Evolutionary conservation across 1,140 invertebrate genomes (phyloP), one percentile per base, ranked within the genome.

Genomic region (Drosophila pruinosa): DNA sequence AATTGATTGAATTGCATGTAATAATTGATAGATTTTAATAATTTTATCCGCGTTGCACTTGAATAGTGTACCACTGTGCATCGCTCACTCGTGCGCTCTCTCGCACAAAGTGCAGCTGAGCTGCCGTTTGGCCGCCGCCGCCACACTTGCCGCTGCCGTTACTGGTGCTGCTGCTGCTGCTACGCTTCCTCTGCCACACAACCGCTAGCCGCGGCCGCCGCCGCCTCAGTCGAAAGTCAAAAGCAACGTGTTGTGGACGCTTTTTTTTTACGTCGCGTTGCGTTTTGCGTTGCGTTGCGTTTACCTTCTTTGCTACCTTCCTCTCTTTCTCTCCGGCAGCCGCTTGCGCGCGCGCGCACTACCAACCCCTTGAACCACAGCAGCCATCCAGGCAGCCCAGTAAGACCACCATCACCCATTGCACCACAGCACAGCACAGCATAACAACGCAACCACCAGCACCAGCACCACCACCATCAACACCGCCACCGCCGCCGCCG

Each of bases 181-280:
- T 69, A 74, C 65, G 71, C 71, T 72, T 72, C 64, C 71, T 74
- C 71, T 74, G 71, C 71, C 71, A 74, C 71, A 74, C 68, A 76
- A 88, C 74, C 65, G 73, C 63, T 65, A 77, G 71, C 75, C 80
- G 78, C 78, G 57, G 74, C 81, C 77, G 77, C 77, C 64, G 77
- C 80, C 72, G 81, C 81, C 82, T 80, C 82, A 86, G 82, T 86
- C 82, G 82, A 88, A 88, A 88, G 82, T 82, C 82, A 88, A 88
- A 88, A 88, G 82, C 82, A 88, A 88, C 82, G 82, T 88, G 82
- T 88, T 88, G 82, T 88, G 82, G 82, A 88, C 82, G 82, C 82
- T 88, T 86, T 86, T 88, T 83, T 77, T 83, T 63, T 64, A 72
- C 82, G 78, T 88, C 82, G 83, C 82, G 82, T 83, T 80, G 76